These are phyloP conservation scores for Timandra comae DNA, from an alignment of 2,888 invertebrate genomes.

Conservation along the genomic window DNA sequence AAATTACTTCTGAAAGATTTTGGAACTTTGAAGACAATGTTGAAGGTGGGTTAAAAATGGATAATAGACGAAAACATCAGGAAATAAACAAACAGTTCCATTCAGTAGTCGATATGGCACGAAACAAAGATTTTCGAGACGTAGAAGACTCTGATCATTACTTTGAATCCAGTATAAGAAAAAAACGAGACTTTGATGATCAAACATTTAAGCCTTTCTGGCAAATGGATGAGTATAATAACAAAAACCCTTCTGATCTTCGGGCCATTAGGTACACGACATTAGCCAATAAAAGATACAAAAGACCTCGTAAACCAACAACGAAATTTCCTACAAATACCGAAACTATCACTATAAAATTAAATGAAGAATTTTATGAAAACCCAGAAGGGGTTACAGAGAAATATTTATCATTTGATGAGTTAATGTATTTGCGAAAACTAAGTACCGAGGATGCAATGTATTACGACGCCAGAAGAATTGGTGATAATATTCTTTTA, in stretches of 20 bases:
- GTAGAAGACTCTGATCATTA: conserved; percentile 32
- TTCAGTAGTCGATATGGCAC: conserved; percentile 18
- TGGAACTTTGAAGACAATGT: conserved; percentile 13
- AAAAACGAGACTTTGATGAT: conserved; percentile 38
- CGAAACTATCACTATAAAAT: conserved; percentile 52
- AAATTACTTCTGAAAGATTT: conserved; percentile 14
- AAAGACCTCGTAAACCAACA: conserved; percentile 26
- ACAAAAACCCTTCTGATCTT: conserved; percentile 31
- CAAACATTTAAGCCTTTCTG: conserved; percentile 50
- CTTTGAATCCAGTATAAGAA: conserved; percentile 42
- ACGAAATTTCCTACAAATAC: conserved; percentile 27
- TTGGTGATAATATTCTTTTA: conserved; percentile 10
- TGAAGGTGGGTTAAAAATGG: too few relatives aligned
- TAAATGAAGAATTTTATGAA: conserved; percentile 23
- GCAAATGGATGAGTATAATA: conserved; percentile 43
- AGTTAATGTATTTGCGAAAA: conserved; percentile 60
- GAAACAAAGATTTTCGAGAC: conserved; percentile 20
- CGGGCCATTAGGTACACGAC: conserved; percentile 57
- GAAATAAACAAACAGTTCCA: too few relatives aligned
- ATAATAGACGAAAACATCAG: too few relatives aligned
- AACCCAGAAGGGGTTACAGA: conserved; percentile 38
- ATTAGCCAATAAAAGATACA: conserved; percentile 32
- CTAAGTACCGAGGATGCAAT: conserved; percentile 28
- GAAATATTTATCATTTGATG: conserved; percentile 66
- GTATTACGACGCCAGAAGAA: conserved; percentile 33